These are phyloP conservation scores for Dinomys branickii DNA, from an alignment of 2,113 vertebrate species.

Conservation along the genomic window DNA sequence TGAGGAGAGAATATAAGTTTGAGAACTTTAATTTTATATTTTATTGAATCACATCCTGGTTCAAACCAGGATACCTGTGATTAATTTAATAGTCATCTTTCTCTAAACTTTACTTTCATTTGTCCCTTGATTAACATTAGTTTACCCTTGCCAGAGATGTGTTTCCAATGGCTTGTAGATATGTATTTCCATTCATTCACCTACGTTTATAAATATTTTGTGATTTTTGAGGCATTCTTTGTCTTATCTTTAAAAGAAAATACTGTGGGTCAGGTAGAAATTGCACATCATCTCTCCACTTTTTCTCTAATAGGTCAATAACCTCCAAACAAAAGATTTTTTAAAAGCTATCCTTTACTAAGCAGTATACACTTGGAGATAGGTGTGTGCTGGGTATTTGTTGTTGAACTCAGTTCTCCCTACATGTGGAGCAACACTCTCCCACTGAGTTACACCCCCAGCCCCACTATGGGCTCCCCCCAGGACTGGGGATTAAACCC, in stretches of 20 bases:
- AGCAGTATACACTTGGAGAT: not conserved
- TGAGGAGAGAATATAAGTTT: not conserved
- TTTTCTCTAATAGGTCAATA: not conserved
- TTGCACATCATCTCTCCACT: not conserved
- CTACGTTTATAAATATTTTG: not conserved
- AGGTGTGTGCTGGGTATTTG: not conserved
- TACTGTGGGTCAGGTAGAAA: not conserved
- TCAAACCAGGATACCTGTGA: not conserved
- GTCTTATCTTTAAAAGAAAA: constrained; percentile 16
- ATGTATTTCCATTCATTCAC: not conserved
- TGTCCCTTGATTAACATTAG: not conserved
- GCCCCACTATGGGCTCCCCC: not conserved
- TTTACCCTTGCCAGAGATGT: not conserved
- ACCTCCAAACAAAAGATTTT: not conserved
- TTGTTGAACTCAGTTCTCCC: not conserved
- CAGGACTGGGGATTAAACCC: not conserved
- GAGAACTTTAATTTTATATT: constrained; percentile 3
- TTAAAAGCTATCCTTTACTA: not conserved
- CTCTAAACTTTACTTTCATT: not conserved
- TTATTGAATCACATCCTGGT: not conserved
- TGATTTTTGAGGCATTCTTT: not conserved
- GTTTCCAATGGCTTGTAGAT: not conserved
- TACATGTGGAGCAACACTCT: too few species aligned
- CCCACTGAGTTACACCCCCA: not conserved
- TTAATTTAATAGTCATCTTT: not conserved